Base-by-base conservation (phyloP, 1,140 invertebrate genomes). In the Drosophila parvula region DNA sequence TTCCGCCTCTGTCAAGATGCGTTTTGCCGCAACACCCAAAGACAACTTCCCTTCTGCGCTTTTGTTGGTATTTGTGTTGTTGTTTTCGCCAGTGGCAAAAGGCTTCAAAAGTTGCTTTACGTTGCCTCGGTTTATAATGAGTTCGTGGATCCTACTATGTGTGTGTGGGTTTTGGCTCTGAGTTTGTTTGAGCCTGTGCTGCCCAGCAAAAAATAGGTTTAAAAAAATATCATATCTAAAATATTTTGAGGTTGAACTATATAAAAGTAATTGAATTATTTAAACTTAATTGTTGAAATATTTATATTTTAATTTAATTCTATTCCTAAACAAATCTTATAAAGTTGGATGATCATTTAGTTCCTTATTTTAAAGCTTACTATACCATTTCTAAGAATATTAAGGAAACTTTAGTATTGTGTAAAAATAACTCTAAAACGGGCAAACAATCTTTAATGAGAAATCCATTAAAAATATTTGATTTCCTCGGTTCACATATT, bases 81-180 rank as follows among this genome's bases (percentile, higher is more conserved):
- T 81, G 69, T 68, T 78, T 71, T 78, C 48, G 82, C 78, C 74
- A 67, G 47, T 27, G 74, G 78, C 63, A 56, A 63, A 69, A 74
- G 78, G 51, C 78, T 81, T 84, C 57, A 81, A 84, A 84, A 84
- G 83, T 84, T 85, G 79, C 79, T 64, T 63, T 76, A 55, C 68
- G 36, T 68, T 69, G 79, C 74, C 68, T 81, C 58, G 74, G 74
- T 81, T 84, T 81, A 78, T 84, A 84, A 84, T 84, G 81, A 84
- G 81, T 85, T 84, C 50, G 74, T 68, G 32, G 58, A 27, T 48
- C 48, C 34, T 34, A 9, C 61, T 16, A 45, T 43, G 22, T 55
- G n/a, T 11, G 43, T 70, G 60, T 70, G 62, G 47, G 57, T 16
- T 62, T 58, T 74, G 58, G 47, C 41, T 40, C 22, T 34, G 58